Conservation (phyloP, 2,113 vertebrate genomes). For the Corvus hawaiiensis region DNA sequence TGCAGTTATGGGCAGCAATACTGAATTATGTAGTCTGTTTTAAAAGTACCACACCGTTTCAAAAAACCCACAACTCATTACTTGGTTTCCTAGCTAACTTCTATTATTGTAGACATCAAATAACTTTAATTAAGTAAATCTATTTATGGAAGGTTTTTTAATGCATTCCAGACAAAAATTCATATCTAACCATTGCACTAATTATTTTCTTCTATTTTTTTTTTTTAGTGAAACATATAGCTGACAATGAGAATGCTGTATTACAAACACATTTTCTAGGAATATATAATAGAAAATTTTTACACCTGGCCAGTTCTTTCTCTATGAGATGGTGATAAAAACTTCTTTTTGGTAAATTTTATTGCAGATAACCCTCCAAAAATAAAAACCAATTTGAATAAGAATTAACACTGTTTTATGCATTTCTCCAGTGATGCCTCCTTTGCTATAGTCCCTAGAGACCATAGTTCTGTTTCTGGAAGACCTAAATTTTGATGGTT, state of each 20-base stretch:
- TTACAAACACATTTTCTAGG: not conserved
- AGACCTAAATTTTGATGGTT: not conserved
- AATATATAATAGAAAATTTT: not conserved
- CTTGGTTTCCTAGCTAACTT: not conserved
- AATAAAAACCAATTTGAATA: not conserved
- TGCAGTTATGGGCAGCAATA: not conserved
- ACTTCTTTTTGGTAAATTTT: not conserved
- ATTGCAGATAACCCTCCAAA: not conserved
- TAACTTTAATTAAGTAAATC: not conserved
- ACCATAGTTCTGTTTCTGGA: not conserved
- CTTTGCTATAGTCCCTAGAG: not conserved
- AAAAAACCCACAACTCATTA: not conserved
- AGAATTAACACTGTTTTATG: not conserved
- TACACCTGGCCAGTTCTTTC: not conserved
- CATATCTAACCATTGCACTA: not conserved
- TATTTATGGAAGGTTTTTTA: not conserved
- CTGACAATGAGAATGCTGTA: not conserved
- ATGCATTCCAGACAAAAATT: not conserved
- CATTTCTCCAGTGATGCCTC: not conserved
- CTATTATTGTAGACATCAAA: not conserved
- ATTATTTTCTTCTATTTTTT: not conserved
- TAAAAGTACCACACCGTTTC: not conserved
- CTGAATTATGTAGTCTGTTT: not conserved
- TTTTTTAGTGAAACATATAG: not conserved
- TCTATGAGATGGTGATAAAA: not conserved